Evolutionary conservation across 2,113 vertebrate genomes (phyloP).

Genomic region (Elephantulus edwardii): DNA sequence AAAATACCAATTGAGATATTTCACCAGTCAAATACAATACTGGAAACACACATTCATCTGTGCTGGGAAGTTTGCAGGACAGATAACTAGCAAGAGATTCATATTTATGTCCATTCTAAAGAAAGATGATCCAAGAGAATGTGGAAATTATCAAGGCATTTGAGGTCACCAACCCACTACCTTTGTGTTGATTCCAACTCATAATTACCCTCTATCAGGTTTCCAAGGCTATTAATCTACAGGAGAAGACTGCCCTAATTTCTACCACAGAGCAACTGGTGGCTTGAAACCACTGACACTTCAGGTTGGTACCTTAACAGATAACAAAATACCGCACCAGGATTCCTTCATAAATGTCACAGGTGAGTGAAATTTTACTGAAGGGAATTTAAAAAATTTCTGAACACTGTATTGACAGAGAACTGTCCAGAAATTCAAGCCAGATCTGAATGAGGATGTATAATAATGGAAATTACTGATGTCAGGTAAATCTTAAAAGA

Average conservation of each 20-base stretch:
- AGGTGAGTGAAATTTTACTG: not conserved
- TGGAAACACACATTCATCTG: not conserved
- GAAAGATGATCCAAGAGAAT: not conserved
- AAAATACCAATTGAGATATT: not conserved
- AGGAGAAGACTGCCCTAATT: too few relatives aligned
- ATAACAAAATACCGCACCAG: too few relatives aligned
- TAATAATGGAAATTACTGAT: not conserved
- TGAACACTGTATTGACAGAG: not conserved
- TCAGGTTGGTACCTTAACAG: too few relatives aligned
- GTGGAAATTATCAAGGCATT: not conserved
- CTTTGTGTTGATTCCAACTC: too few relatives aligned
- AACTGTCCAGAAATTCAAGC: not conserved
- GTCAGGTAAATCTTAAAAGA: not conserved
- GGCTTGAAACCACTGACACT: too few relatives aligned
- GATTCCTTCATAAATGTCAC: not conserved
- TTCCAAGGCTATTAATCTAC: too few relatives aligned
- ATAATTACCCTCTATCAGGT: too few relatives aligned
- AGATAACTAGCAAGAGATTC: not conserved
- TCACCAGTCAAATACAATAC: not conserved
- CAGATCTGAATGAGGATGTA: not conserved
- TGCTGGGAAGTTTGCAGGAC: not conserved
- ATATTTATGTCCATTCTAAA: not conserved
- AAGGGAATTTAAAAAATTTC: not conserved
- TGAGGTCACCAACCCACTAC: too few relatives aligned
- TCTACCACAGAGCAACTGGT: too few relatives aligned